Conservation (phyloP, 2,797 vertebrate genomes). For the Parotocinclus haroldoi region DNA sequence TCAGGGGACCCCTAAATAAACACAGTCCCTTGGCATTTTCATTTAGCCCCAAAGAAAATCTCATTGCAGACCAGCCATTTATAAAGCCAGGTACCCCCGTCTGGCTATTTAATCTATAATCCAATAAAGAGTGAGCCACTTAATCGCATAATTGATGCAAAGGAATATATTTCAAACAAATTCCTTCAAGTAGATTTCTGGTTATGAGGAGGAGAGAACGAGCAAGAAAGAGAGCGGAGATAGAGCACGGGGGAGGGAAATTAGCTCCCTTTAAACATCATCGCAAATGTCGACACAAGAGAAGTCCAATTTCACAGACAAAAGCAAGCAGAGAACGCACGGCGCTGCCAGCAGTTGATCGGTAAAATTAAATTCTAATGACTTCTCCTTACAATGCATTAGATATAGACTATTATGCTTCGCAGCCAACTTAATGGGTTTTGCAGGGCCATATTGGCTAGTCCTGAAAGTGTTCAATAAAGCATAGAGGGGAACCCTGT, state of each 20-base stretch:
- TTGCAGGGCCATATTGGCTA: constrained; percentile 36
- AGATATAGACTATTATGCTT: constrained; percentile 44
- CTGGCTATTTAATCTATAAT: constrained; percentile 45
- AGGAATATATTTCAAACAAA: not conserved
- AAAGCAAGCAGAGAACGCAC: constrained; percentile 36
- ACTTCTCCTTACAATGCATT: constrained; percentile 45
- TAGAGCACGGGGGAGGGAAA: not conserved
- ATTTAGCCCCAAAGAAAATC: constrained; percentile 8
- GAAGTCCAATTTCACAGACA: constrained; percentile 35
- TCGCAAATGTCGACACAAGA: constrained; percentile 38
- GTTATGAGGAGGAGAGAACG: constrained; percentile 6
- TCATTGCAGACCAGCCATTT: not conserved
- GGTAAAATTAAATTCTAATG: constrained; percentile 48
- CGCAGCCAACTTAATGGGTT: constrained; percentile 38
- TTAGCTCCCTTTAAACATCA: constrained; percentile 37
- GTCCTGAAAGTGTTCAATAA: constrained; percentile 43
- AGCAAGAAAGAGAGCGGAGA: not conserved
- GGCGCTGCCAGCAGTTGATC: constrained; percentile 35
- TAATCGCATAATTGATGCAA: constrained; percentile 55
- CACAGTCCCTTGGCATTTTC: not conserved
- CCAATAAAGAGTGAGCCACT: constrained; percentile 52
- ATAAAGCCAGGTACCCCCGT: not conserved
- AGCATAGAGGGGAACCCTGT: constrained; percentile 41
- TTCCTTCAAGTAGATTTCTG: constrained; percentile 2
- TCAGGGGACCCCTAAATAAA: not conserved